Percentiles rank a stretch among this genome's conserved stretches.
These are phyloP conservation scores for Vireo griseus DNA, from an alignment of 2,797 vertebrate genomes.

Conservation along the genomic window DNA sequence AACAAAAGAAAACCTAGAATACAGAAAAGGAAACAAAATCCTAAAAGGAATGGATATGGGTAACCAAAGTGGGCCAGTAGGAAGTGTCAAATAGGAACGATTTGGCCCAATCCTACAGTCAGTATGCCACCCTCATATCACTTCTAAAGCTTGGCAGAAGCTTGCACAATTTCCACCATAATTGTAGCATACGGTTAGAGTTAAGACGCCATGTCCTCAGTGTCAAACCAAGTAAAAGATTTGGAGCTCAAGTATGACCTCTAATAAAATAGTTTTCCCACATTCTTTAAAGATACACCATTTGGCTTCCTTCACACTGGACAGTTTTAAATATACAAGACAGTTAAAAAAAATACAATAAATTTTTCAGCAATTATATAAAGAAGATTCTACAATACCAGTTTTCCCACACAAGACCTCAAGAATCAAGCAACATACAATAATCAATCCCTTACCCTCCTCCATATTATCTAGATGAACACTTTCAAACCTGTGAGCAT, in stretches of 20 bases:
- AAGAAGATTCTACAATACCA: neutral
- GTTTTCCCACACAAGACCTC: neutral
- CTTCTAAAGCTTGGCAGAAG: neutral
- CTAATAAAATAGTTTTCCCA: neutral
- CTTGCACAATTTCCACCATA: neutral
- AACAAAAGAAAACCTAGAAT: neutral
- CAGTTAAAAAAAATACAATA: rapidly evolving
- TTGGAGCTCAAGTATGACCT: neutral
- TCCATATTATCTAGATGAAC: neutral
- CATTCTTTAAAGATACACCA: neutral
- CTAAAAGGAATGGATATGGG: neutral
- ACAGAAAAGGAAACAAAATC: neutral
- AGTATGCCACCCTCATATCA: neutral
- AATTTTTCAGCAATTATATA: neutral
- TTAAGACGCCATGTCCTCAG: neutral
- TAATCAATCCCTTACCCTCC: neutral
- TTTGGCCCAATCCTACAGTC: neutral
- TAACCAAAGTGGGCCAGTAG: neutral
- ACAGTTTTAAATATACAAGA: neutral
- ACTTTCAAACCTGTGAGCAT: neutral
- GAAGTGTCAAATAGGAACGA: neutral
- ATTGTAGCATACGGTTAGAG: rapidly evolving
- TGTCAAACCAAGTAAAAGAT: neutral
- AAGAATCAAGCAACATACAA: neutral
- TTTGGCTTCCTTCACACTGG: neutral